Base-by-base conservation (phyloP, 2,113 vertebrate genomes). In the Chloebia gouldiae region DNA sequence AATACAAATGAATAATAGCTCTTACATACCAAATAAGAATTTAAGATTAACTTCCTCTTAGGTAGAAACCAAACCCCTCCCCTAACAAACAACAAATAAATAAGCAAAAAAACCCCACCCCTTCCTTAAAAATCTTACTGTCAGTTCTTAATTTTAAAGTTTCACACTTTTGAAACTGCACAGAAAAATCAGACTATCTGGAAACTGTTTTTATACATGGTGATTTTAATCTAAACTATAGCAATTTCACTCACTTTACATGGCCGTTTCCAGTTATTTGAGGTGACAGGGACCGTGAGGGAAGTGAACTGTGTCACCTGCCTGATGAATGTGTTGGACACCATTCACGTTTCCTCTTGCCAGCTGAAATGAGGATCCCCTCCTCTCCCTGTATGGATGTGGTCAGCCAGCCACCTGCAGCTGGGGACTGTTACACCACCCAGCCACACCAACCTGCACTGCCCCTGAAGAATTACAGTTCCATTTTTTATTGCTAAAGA, bases 101-200 rank as follows among this genome's bases (percentile, higher is more conserved):
- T 20, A 72, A 86, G 27, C 3, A n/a, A 56, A 56, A 85, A 56
- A 77, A 2, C n/a, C n/a, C n/a, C 2, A 31, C 9, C 3, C 40
- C 8, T 60, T 53, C 7, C 22, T 15, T 3, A 1, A 1, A 44
- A n/a, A 59, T 27, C 10, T 27, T 70, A 23, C 3, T 8, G 11
- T 69, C 11, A 13, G 15, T 30, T 69, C 21, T 69, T 57, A 40
- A n/a, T 64, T 85, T 77, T 65, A 30, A 35, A 45, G 21, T 45
- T 85, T 80, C 23, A 14, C 11, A 2, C 27, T 80, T 73, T 27
- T 6, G 7, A 77, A 77, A 45, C 31, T 40, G 27, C 28, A 33
- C 15, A 60, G 33, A 79, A 71, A 80, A 72, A 40, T 17, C 15
- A 53, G 15, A 56, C 13, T 7, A 10, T 17, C 28, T 72, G n/a